Evolutionary conservation across 2,797 vertebrate genomes (phyloP), one percentile per base, ranked within the genome.

Genomic region (Saxicola maurus): DNA sequence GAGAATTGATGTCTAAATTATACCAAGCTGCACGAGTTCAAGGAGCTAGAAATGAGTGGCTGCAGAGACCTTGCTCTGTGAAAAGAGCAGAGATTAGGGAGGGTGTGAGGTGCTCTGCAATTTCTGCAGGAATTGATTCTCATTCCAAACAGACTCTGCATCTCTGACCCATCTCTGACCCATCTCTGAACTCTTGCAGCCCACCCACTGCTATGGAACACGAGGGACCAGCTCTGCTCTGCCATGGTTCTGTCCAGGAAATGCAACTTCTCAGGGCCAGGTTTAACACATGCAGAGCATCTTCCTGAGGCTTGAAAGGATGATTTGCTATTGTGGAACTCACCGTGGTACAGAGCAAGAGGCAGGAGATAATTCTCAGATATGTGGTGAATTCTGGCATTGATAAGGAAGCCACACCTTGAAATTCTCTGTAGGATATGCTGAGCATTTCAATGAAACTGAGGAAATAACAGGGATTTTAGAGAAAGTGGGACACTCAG

Each of bases 401-500:
- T 45, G 56, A 45, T 77, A 75, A 82, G 51, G 59, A 90, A 72
- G 12, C 11, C 46, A 37, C 15, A 59, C 24, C 19, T 72, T 75
- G 45, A 69, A 86, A 90, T 18, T 25, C 18, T 64, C 83, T 53
- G 19, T 33, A 73, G 38, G 31, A 30, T 31, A 79, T 25, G n/a
- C 27, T 66, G 66, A 86, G 55, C 67, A 72, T 82, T 82, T 87
- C 65, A 89, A 19, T 4, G 6, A 64, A 85, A 65, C 35, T 59
- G 68, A 61, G 30, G 60, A 59, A 91, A 57, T 77, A 86, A 45
- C 20, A 78, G 11, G 43, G 30, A 75, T 72, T 90, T 87, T 52
- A 93, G 64, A 40, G 45, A 61, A 80, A 92, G 48, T 31, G 72
- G 59, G 66, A 38, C 76, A 62, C 51, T 86, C 35, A 48, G 45